Base-by-base conservation (phyloP, 2,113 vertebrate species). In the Seriola rivoliana region DNA sequence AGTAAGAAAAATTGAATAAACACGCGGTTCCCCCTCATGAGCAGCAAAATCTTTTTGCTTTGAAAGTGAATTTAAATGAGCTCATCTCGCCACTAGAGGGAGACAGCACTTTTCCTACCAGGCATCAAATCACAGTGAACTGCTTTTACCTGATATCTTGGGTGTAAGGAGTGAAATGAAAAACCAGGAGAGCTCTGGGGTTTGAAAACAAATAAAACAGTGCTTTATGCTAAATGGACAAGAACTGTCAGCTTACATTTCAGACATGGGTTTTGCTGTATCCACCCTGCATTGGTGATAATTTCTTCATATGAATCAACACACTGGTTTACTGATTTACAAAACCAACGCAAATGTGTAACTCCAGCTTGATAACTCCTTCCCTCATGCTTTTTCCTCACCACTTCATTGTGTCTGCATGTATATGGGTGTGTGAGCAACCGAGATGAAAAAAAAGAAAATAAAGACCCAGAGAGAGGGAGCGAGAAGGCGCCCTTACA, bases 401-500 rank as follows among this genome's bases (percentile, higher is more conserved):
- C 9, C 21, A 4, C 29, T n/a, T 50, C 34, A 50, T 25, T 67
- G 36, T 42, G 73, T 38, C 34, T 38, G 14, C 19, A 4, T 46
- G 25, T 34, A 9, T 7, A 17, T 36, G 70, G 57, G 81, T 40
- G 80, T 81, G 68, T 74, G 80, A 71, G 19, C 6, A 1, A 71
- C 65, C 5, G 12, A 48, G 21, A 57, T 38, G 23, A 70, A 69
- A 68, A 70, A 29, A 42, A 64, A 62, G 55, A 59, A 60, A 72
- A 59, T 46, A 60, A 25, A 78, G 50, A 48, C 34, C 8, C 14
- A 25, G 32, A 57, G 73, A 77, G 78, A 70, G 80, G 38, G 82
- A 89, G 78, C 57, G 74, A 89, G 86, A 88, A 91, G 91, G 87
- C 83, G 78, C 85, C 72, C 84, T 78, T 54, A 68, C 91, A 94